Evolutionary conservation across 2,888 invertebrate genomes (phyloP).

Genomic region (Pristionchus entomophagus): DNA sequence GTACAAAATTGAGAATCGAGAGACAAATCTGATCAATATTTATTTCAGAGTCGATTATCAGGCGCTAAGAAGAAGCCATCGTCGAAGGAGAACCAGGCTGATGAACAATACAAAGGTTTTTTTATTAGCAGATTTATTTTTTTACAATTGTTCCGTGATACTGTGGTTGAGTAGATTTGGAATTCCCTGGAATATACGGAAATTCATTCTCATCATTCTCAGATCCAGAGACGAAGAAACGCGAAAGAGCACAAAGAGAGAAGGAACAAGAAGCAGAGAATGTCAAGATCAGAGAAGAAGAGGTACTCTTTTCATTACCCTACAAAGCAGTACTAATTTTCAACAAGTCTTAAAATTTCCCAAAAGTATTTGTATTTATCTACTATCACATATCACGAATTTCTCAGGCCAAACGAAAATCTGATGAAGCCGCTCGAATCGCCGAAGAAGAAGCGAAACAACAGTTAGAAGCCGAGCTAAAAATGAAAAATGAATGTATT

Average conservation of each 20-base stretch:
- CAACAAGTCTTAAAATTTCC: too few relatives aligned
- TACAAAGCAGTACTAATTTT: too few relatives aligned
- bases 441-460: slow-evolving; percentile 52
- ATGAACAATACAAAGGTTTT: slow-evolving; percentile 45
- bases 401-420: slow-evolving; percentile 29
- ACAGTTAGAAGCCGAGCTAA: slow-evolving; percentile 48
- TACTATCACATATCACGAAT: neutral
- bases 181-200: neutral
- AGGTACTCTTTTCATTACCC: slow-evolving; percentile 10
- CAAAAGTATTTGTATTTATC: neutral
- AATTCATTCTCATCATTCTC: slow-evolving; percentile 36
- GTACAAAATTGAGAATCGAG: neutral
- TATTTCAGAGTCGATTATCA: slow-evolving; percentile 33
- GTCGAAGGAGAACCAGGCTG: neutral
- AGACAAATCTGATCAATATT: neutral
- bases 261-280: slow-evolving; percentile 56
- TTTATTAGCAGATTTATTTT: neutral
- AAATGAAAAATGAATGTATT: neutral
- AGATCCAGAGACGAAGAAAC: slow-evolving; percentile 62
- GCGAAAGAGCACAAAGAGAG: slow-evolving; percentile 58
- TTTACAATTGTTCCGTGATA: neutral
- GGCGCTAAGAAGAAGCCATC: slow-evolving; percentile 13
- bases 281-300: slow-evolving; percentile 56
- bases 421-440: slow-evolving; percentile 38
- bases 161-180: neutral